Base-by-base conservation (phyloP, 2,888 invertebrate genomes). In the Mesorhabditis spiculigera region DNA sequence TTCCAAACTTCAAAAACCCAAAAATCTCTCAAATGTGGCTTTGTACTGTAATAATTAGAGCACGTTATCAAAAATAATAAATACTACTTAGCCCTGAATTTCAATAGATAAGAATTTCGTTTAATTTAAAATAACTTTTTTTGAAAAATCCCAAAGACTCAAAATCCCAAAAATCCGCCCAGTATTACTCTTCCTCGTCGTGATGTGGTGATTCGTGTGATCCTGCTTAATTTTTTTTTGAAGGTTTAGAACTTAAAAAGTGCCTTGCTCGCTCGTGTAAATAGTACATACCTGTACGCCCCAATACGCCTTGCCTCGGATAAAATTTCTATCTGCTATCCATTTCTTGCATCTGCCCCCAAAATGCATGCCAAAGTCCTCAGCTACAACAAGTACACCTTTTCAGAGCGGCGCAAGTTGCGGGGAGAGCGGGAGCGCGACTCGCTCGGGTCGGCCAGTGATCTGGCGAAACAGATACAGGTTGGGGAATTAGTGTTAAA, bases 371-470 rank as follows among this genome's bases (percentile, higher is more conserved):
- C 8, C 0, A 50, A 10, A 50, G 3, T 10, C 8, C 58, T 50
- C 58, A 10, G 8, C n/a, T 10, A 50, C 58, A 50, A 50, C 8
- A n/a, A 50, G n/a, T n/a, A 50, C 58, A 50, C 28, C 28, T 28
- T 50, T 50, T 50, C 58, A 50, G 58, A 50, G 58, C 8, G 58
- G n/a, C 58, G 58, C 58, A 10, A n/a, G n/a, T 5, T 45, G 16
- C n/a, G 45, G 16, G 45, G 50, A 10, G 71, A 71, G 4, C 71
- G 69, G n/a, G 75, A 73, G 8, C 64, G 61, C 6, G 76, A 74
- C 65, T 73, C 73, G 42, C 74, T 76, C 5, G 76, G 74, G 3
- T 76, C 76, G 16, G 73, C 76, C 16, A 70, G 67, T 45, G 76
- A 76, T 67, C 68, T 75, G 64, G 62, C 63, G 4, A 42, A 64